These are phyloP conservation scores for Tachina lurida DNA, from an alignment of 2,888 invertebrate genomes.

Conservation along the genomic window DNA sequence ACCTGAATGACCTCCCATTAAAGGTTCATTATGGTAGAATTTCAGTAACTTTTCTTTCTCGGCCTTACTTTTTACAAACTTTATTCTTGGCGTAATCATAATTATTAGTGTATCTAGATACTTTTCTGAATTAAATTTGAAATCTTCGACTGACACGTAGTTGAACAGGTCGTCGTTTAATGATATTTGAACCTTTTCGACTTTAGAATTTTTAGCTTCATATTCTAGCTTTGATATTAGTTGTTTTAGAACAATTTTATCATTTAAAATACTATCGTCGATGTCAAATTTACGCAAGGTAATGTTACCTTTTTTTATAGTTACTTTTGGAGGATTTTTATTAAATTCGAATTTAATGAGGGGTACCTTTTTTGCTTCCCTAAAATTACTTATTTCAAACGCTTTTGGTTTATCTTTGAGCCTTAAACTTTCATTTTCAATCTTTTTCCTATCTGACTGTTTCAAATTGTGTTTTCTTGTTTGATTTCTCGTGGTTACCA, in stretches of 20 bases:
- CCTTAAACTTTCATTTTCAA: no score
- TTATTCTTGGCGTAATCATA: background rate
- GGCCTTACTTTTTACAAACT: background rate
- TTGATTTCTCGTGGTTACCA: background rate
- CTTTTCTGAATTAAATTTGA: background rate
- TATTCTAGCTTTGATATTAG: background rate
- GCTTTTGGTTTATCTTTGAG: no score
- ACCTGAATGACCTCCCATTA: background rate
- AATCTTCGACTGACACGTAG: constrained; percentile 6
- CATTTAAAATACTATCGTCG: no score
- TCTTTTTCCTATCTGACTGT: background rate
- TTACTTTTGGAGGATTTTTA: background rate
- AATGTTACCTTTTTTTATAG: background rate
- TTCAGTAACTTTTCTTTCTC: background rate
- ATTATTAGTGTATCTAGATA: background rate
- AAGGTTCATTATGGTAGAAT: no score
- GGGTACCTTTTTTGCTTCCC: background rate
- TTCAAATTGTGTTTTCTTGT: constrained; percentile 12
- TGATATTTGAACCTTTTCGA: background rate
- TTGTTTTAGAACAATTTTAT: background rate
- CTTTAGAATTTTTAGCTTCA: constrained; percentile 6
- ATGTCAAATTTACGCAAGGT: background rate
- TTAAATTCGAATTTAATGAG: no score
- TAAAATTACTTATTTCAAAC: constrained; percentile 11
- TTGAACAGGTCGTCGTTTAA: background rate